Base-by-base conservation (phyloP, 1,140 invertebrate species). In the Neodiprion fabricii region DNA sequence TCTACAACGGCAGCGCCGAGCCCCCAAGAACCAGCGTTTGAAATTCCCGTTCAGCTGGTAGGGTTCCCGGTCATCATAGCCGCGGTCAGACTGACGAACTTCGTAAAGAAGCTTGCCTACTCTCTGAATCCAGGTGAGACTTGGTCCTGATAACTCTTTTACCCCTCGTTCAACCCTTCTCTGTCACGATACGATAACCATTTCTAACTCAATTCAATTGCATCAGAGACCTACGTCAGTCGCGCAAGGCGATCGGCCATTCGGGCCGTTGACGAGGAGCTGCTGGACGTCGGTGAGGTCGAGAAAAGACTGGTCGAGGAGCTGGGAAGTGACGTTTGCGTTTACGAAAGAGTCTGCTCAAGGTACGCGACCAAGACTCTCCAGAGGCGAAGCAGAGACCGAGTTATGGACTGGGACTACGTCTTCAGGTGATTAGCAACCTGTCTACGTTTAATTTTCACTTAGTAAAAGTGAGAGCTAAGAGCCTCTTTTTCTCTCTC, bases 51-150 rank as follows among this genome's bases (percentile, higher is more conserved):
- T 11, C 94, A 96, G 83, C 85, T 96, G 53, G 88, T 96, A 9
- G 95, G 95, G 67, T 96, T 96, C 81, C 95, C 95, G 0, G 91
- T 96, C 53, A 95, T 96, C 78, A 94, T 95, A 70, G 82, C 94
- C 40, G 93, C 94, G 3, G 95, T 96, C n/a, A 89, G 94, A 81
- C 86, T 96, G 66, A 92, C 93, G 1, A 95, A 95, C 86, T 96
- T 96, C 80, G 91, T 95, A 70, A 95, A 95, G 86, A 95, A 96
- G 85, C 85, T 96, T 66, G 92, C 93, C 12, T 96, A 96, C 83
- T 93, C 94, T 12, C 86, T 96, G 53, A 95, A 90, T 89, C 95
- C 95, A 87, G 91, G 95, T 96, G 92, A 93, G 92, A 92, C 79
- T 71, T 70, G 11, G 47, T 66, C 61, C 0, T 17, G 12, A 70